These are phyloP conservation scores for Porites cylindrica DNA, from an alignment of 92 coral and sea anemone genomes.

Conservation along the genomic window DNA sequence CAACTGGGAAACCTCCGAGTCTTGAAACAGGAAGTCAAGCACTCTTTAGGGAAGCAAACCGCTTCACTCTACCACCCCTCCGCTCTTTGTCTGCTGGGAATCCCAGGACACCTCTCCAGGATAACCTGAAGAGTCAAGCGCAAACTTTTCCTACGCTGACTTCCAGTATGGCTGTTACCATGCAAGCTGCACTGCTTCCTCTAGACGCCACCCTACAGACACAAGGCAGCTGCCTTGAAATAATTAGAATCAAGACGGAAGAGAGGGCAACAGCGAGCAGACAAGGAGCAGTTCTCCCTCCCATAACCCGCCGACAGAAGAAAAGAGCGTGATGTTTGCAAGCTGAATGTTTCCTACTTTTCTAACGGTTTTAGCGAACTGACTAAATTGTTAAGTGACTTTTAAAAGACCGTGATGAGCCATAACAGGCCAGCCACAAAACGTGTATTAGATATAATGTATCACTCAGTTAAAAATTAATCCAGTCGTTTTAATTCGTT, in stretches of 20 bases:
- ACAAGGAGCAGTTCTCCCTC: conserved; percentile 18
- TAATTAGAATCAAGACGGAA: conserved; percentile 28
- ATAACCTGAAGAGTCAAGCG: neutral
- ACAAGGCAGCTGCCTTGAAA: conserved; percentile 25
- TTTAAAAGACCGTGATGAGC: no score
- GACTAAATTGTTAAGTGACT: no score
- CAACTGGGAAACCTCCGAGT: neutral
- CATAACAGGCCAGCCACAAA: no score
- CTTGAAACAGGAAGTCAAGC: neutral
- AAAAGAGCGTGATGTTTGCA: neutral
- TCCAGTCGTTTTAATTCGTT: no score
- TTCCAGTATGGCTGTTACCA: conserved; percentile 37
- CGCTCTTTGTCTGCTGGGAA: conserved; percentile 5
- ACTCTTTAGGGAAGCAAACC: neutral
- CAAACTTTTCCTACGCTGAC: neutral
- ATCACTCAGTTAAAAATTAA: no score
- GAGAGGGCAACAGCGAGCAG: conserved; percentile 27
- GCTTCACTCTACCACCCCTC: conserved; percentile 20
- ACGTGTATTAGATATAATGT: no score
- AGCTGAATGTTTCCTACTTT: neutral
- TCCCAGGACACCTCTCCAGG: neutral
- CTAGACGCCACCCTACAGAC: conserved; percentile 31
- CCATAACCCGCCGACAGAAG: conserved; percentile 8
- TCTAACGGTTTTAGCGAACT: neutral
- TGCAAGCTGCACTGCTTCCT: conserved; percentile 33